A percentile compares a stretch with the other conserved stretches of the same genome.
Conservation (phyloP, 1,140 invertebrate genomes). For the Adoxophyes honmai region DNA sequence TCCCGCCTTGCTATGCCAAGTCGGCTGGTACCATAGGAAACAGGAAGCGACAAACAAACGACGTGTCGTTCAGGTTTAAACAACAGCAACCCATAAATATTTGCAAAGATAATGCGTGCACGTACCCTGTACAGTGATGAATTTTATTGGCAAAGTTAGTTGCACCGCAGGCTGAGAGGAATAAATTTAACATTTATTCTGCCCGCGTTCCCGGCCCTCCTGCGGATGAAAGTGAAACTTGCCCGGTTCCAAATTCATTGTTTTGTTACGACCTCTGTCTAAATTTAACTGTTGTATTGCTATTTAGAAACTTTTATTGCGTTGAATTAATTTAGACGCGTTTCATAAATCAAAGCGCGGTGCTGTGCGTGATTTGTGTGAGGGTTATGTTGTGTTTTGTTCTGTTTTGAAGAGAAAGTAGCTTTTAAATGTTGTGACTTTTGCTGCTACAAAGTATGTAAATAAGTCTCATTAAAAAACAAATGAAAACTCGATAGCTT, state of each 20-base stretch:
- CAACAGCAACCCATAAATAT: not conserved
- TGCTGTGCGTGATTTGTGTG: not conserved
- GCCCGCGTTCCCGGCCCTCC: conserved; percentile 17
- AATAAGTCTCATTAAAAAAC: too few relatives aligned
- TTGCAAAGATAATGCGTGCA: conserved; percentile 11
- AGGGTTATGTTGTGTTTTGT: too few relatives aligned
- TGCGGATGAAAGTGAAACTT: conserved; percentile 27
- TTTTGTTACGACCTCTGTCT: conserved; percentile 1
- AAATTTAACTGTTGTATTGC: conserved; percentile 13
- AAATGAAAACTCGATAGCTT: too few relatives aligned
- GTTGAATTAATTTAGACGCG: conserved; percentile 8
- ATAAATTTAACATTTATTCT: conserved; percentile 35
- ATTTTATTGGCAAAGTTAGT: conserved; percentile 28
- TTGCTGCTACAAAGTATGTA: too few relatives aligned
- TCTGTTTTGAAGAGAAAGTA: too few relatives aligned
- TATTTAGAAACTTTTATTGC: conserved; percentile 10
- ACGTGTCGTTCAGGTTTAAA: not conserved
- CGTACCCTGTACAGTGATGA: conserved; percentile 22
- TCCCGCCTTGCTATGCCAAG: too few relatives aligned
- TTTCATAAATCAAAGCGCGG: not conserved
- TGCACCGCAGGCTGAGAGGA: conserved; percentile 26
- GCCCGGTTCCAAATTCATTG: conserved; percentile 2
- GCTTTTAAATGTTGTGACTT: too few relatives aligned
- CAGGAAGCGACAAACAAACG: too few relatives aligned
- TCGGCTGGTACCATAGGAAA: too few relatives aligned